These are phyloP conservation scores for Hemicordylus capensis DNA, from an alignment of 2,113 vertebrate species.

Conservation along the genomic window DNA sequence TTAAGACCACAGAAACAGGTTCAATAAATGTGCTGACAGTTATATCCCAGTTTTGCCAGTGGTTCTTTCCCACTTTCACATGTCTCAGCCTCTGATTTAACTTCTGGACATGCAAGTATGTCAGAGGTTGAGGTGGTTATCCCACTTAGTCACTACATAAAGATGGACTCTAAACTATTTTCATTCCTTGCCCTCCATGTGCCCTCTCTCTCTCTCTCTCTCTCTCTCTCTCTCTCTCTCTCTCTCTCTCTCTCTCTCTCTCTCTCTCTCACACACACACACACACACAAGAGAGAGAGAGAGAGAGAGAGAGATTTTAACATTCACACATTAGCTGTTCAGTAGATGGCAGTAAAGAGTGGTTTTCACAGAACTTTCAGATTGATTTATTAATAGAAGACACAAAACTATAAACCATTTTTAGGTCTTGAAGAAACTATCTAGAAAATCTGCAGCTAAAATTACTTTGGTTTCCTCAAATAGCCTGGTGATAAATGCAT, in stretches of 20 bases:
- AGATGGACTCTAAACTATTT: neutral
- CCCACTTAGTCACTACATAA: neutral
- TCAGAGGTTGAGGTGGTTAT: neutral
- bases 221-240: too few species aligned
- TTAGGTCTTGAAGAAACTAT: neutral
- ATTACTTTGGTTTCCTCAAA: neutral
- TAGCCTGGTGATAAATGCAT: too few species aligned
- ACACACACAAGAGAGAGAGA: neutral
- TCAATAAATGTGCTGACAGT: neutral
- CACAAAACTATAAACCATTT: neutral
- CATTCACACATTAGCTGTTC: neutral
- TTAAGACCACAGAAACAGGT: neutral
- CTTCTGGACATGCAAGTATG: neutral
- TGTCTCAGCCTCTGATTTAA: neutral
- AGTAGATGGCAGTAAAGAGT: conserved; percentile 43
- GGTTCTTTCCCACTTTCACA: too few species aligned
- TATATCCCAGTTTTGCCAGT: too few species aligned
- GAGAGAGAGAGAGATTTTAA: too few species aligned
- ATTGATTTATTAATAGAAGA: neutral
- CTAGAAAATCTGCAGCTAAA: conserved; percentile 1
- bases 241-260: too few species aligned
- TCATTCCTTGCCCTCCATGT: neutral
- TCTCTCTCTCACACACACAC: too few species aligned
- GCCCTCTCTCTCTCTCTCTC: too few species aligned
- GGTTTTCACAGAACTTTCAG: rapidly evolving